phyloP scores from a whole-genome alignment of 2,797 vertebrate species.

The Percopsis omiscomaycus region DNA sequence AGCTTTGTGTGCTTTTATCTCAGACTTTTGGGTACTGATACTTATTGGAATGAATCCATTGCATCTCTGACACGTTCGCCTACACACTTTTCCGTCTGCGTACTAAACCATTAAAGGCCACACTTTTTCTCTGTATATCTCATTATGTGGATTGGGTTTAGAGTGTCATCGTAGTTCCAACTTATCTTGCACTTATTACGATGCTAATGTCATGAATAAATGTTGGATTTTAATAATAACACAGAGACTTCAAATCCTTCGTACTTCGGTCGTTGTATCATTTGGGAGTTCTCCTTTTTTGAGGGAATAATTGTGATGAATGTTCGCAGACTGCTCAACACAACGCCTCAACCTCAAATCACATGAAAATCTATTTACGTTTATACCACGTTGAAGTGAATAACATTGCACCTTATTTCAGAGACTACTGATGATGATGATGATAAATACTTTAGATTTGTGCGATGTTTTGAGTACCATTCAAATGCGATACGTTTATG shows the following conservation, averaged over 20 bases:
- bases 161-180: conserved; percentile 61
- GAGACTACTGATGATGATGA: neutral
- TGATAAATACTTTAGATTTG: neutral
- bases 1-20: no score
- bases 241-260: conserved; percentile 59
- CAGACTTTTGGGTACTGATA: conserved; percentile 46
- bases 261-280: conserved; percentile 62
- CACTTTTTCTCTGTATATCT: conserved; percentile 58
- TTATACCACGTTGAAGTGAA: neutral
- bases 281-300: conserved; percentile 58
- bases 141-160: conserved; percentile 65
- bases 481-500: neutral
- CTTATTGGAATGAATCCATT: conserved; percentile 60
- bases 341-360: conserved; percentile 27
- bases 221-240: conserved; percentile 75
- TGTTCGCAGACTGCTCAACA: conserved; percentile 54
- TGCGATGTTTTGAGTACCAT: conserved; percentile 10
- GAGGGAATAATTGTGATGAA: conserved; percentile 59
- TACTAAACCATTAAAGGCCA: conserved; percentile 59
- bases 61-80: conserved; percentile 52
- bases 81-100: conserved; percentile 42
- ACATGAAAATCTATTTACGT: neutral
- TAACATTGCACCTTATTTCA: neutral
- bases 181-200: conserved; percentile 67
- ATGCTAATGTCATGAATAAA: conserved; percentile 70